Evolutionary conservation across 1,140 invertebrate species (phyloP).

Genomic region (Drosophila paulistorum): DNA sequence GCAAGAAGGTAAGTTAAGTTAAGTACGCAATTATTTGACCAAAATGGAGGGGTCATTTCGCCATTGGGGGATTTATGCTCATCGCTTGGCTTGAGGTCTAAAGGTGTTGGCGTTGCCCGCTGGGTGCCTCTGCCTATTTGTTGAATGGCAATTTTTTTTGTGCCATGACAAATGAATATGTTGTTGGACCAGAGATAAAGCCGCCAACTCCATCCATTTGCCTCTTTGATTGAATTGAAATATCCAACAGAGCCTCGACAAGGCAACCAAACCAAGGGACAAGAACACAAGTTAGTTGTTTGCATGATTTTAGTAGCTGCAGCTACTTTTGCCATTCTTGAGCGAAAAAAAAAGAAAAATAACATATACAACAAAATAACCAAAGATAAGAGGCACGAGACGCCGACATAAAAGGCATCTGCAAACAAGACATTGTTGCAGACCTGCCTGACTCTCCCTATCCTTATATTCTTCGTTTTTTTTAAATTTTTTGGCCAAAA

Average conservation of each 20-base stretch:
- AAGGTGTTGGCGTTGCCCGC: constrained; percentile 57
- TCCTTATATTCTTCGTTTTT: background rate
- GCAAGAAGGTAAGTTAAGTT: constrained; percentile 39
- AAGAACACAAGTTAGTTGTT: background rate
- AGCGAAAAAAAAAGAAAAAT: background rate
- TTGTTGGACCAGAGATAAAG: constrained; percentile 21
- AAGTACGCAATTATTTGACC: constrained; percentile 55
- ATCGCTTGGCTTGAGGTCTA: constrained; percentile 39
- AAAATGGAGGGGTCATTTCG: constrained; percentile 38
- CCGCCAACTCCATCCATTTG: background rate
- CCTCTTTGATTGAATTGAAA: constrained; percentile 56
- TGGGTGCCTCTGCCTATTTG: constrained; percentile 39
- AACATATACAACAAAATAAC: background rate
- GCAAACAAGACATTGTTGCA: constrained; percentile 17
- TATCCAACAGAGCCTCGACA: constrained; percentile 19
- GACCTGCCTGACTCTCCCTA: background rate
- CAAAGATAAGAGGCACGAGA: constrained; percentile 15
- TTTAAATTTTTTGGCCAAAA: background rate
- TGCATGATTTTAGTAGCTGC: constrained; percentile 18
- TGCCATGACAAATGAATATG: constrained; percentile 60
- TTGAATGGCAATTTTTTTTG: background rate
- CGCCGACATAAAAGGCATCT: constrained; percentile 15
- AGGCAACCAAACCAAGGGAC: background rate
- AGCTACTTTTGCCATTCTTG: constrained; percentile 12
- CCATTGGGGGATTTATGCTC: constrained; percentile 41